Conservation (phyloP, 2,797 vertebrate species). For the Tokudaia tokunoshimensis region DNA sequence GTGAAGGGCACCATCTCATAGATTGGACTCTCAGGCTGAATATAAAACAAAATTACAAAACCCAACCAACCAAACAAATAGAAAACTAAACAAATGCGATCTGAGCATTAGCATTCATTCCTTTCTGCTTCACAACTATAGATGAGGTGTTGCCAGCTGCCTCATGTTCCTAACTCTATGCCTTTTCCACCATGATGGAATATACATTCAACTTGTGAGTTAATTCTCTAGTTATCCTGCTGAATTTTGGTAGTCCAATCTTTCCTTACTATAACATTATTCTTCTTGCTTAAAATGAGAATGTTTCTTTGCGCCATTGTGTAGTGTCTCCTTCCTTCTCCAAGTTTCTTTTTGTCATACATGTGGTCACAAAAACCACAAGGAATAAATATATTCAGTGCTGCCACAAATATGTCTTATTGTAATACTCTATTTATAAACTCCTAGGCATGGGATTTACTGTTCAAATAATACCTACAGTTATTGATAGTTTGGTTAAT, state of each 20-base stretch:
- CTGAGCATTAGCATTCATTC: not conserved
- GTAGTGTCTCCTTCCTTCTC: not conserved
- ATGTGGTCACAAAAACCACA: not conserved
- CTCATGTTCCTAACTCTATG: not conserved
- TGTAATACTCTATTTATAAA: constrained; percentile 7
- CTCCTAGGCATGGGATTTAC: not conserved
- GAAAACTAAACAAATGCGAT: too few species aligned
- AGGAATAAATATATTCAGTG: not conserved
- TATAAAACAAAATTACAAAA: not conserved
- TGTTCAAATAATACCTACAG: not conserved
- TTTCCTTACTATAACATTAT: not conserved
- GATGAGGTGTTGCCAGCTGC: not conserved
- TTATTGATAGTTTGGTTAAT: not conserved
- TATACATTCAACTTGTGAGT: not conserved
- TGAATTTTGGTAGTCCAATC: not conserved
- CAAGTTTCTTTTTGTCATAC: not conserved
- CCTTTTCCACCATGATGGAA: not conserved
- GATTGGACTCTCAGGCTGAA: not conserved
- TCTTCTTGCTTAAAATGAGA: not conserved
- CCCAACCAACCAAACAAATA: not conserved
- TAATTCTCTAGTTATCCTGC: not conserved
- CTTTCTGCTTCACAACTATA: not conserved
- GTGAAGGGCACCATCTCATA: not conserved
- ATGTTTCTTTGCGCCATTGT: not conserved
- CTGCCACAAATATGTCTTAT: not conserved